Base-by-base conservation (phyloP, 2,888 invertebrate genomes). In the Lypha dubia region DNA sequence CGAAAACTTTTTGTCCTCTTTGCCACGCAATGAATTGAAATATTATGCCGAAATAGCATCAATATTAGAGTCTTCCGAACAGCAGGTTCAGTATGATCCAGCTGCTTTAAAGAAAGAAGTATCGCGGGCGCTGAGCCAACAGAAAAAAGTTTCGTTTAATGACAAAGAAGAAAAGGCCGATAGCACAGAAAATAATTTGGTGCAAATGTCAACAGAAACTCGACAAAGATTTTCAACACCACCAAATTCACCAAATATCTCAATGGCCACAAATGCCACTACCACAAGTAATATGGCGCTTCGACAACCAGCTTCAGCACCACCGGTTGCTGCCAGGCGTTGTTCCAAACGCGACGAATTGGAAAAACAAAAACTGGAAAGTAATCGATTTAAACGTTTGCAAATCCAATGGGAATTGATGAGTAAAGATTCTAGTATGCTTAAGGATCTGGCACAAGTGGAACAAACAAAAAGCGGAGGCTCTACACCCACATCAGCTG, bases 231-330 rank as follows among this genome's bases (percentile, higher is more conserved):
- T 94, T 81, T 92, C 93, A 53, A 95, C 95, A 83, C 96, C 96
- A 82, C 96, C 95, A 85, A 96, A 96, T 91, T 96, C 96, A 56
- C 95, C 96, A 63, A 95, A 95, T 91, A 95, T 95, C 86, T 95
- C 95, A 63, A 93, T 95, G 89, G 93, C 91, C 15, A 87, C 82
- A 22, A 84, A 87, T 20, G 86, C 87, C 46, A 86, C 28, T 8
- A 65, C 28, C 5, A 65, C 60, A 28, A 83, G 56, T 44, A 81
- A 20, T 32, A 49, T 75, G 3, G 79, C 88, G 28, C 35, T 74
- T n/a, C 79, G 85, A 22, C 56, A 71, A 24, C 60, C 74, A 15
- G n/a, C 82, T 1, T 79, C 87, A 11, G 80, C 88, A 74, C 85
- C 86, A 63, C 60, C 63, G 53, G 74, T 82, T 71, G 79, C 82